Conservation (phyloP, 1,140 invertebrate species). For the Augochlora pura region DNA sequence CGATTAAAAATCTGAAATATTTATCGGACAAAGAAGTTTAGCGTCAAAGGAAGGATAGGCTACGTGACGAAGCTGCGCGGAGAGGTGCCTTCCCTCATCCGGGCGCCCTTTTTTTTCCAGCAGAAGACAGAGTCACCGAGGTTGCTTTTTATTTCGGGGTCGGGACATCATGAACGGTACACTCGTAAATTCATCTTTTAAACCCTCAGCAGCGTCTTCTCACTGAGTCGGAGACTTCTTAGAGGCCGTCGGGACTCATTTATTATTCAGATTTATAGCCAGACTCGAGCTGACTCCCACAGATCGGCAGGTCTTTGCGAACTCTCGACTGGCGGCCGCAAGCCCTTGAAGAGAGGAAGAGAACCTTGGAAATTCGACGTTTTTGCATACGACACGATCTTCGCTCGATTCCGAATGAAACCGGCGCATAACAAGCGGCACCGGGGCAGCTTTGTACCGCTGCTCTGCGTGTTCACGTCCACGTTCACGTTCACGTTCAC, state of each 20-base stretch:
- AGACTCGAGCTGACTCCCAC: conserved; percentile 77
- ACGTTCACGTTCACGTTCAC: neutral
- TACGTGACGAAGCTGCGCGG: neutral
- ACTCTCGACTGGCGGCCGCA: conserved; percentile 54
- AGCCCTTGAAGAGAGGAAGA: conserved; percentile 56
- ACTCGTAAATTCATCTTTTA: conserved; percentile 75
- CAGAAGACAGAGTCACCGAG: neutral
- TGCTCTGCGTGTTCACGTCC: neutral
- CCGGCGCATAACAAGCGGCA: conserved; percentile 74
- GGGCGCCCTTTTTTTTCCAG: neutral
- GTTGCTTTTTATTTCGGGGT: conserved; percentile 20
- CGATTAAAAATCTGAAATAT: neutral
- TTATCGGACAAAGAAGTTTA: neutral
- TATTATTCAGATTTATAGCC: conserved; percentile 81
- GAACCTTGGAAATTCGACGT: conserved; percentile 76
- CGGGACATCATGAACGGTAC: conserved; percentile 42
- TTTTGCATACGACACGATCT: conserved; percentile 81
- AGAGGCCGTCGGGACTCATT: conserved; percentile 80
- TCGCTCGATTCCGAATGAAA: conserved; percentile 74
- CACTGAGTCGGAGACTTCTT: conserved; percentile 79
- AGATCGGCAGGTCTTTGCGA: conserved; percentile 79
- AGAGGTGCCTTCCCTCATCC: conserved; percentile 1
- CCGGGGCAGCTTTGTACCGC: conserved; percentile 26
- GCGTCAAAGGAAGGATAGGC: neutral
- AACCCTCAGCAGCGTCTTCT: conserved; percentile 69